phyloP scores from a whole-genome alignment of 2,113 vertebrate genomes.

The Zosterops hypoxanthus region DNA sequence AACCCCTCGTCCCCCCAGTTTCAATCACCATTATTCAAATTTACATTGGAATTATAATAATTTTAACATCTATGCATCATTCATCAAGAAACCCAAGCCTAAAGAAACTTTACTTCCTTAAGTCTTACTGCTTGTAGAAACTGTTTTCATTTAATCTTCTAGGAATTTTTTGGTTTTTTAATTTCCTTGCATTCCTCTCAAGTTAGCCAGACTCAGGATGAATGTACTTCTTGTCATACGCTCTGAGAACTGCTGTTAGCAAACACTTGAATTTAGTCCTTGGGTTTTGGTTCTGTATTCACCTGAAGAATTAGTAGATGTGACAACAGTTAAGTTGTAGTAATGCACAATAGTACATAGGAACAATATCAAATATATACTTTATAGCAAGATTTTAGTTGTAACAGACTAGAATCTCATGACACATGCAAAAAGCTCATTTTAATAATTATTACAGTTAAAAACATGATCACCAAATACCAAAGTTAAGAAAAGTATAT shows the following conservation, averaged over 20 bases:
- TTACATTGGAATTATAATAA: background rate
- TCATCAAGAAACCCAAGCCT: background rate
- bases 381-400: background rate
- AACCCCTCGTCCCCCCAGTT: background rate
- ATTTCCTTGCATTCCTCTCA: background rate
- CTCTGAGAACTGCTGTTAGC: background rate
- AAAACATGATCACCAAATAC: background rate
- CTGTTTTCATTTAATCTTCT: background rate
- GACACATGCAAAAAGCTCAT: background rate
- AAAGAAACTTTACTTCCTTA: background rate
- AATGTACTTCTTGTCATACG: background rate
- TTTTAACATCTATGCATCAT: background rate
- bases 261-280: background rate
- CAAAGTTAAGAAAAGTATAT: conserved; percentile 23
- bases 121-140: background rate
- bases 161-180: background rate
- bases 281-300: background rate
- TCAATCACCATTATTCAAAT: background rate
- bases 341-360: background rate
- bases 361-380: background rate
- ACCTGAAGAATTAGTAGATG: background rate
- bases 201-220: background rate
- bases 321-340: background rate
- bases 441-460: background rate
- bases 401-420: background rate